These are phyloP conservation scores for Apostichopus japonicus DNA, from an alignment of 35 echinoderm and acorn worm genomes.

Conservation along the genomic window DNA sequence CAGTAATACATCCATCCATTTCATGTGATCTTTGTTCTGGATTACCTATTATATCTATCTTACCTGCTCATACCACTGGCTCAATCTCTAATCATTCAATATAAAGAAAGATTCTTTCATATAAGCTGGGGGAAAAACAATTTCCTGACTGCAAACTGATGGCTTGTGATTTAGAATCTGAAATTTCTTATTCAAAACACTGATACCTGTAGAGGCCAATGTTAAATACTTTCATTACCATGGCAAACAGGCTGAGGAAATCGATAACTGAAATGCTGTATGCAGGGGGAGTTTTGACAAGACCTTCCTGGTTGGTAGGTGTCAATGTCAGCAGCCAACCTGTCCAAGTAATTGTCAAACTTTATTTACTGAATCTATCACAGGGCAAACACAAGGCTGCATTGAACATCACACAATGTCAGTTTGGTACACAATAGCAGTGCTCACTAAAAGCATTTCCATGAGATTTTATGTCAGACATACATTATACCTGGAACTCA, in stretches of 20 bases:
- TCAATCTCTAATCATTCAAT: background rate
- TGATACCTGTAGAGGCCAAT: background rate
- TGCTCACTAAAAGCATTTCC: too few species aligned
- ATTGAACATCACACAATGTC: too few species aligned
- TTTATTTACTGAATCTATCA: too few species aligned
- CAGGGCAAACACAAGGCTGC: too few species aligned
- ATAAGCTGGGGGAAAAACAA: background rate
- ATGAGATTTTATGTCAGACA: too few species aligned
- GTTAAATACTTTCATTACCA: background rate
- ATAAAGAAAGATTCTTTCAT: background rate
- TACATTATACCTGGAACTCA: too few species aligned
- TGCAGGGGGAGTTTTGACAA: background rate
- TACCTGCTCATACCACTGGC: background rate
- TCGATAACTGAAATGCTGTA: background rate
- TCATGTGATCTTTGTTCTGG: too few species aligned
- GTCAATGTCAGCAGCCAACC: background rate
- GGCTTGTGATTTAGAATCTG: background rate
- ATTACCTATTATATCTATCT: background rate
- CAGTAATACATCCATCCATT: too few species aligned
- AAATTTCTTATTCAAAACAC: background rate
- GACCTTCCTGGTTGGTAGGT: background rate
- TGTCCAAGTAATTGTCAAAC: background rate
- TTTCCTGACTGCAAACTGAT: conserved; percentile 36
- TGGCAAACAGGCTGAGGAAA: background rate
- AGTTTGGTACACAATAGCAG: too few species aligned